Base-by-base conservation (phyloP, 37 sponge, comb jelly and placozoan genomes). In the Hormiphora californensis region DNA sequence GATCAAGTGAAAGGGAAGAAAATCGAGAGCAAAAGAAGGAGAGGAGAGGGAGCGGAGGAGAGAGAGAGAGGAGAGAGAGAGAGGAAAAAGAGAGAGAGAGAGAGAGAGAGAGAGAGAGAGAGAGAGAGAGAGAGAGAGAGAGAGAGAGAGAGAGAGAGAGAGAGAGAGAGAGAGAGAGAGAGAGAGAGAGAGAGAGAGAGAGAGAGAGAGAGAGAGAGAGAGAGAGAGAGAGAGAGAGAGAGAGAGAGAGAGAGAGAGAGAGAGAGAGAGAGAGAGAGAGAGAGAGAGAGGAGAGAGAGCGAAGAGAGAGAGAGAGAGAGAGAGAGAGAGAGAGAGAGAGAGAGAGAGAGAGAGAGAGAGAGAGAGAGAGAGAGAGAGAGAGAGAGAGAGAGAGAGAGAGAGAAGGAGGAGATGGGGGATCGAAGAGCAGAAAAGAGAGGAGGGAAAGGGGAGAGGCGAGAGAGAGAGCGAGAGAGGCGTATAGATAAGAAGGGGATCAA, bases 391-490 rank as follows among this genome's bases (percentile, higher is more conserved):
- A 35, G 7, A 12, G 78, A 39, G 23, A 27, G 2, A 19, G 4
- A 5, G 23, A 21, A 17, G 43, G 85, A 85, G 7, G 3, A 11
- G 0, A 53, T 7, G 37, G 40, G 31, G 21, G 9, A 33, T 3
- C 2, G 55, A 35, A 86, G 57, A 41, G 51, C 4, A 19, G 31
- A 43, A 38, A 63, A 28, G 67, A 37, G 54, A 30, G 28, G 32
- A 7, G 33, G 22, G 36, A 59, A 86, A 40, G 73, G 33, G 21
- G 25, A 34, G 27, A 54, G 2, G 55, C 27, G 31, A 85, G 32
- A 21, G 11, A 59, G 40, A 59, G 68, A 55, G 86, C 31, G 54
- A 61, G 36, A n/a, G n/a, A n/a, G n/a, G n/a, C n/a, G n/a, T n/a
- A n/a, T n/a, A n/a, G n/a, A n/a, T n/a, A n/a, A n/a, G n/a, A n/a